Conservation (phyloP, 2,888 invertebrate genomes). For the Synergus umbraculus region DNA sequence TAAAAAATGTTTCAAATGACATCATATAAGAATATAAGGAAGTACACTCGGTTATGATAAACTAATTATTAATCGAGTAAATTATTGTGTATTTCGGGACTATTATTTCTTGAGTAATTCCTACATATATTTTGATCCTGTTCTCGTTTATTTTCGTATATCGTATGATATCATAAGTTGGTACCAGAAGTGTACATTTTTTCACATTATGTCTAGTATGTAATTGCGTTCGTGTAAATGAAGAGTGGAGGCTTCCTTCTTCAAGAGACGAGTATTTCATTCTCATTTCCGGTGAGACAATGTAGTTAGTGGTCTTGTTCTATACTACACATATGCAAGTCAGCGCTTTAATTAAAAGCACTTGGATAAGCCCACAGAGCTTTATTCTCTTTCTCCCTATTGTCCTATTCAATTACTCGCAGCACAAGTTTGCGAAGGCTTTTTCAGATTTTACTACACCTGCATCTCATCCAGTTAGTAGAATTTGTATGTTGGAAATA, state of each 20-base stretch:
- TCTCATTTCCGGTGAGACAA: neutral
- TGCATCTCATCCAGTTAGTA: neutral
- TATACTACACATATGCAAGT: slow-evolving; percentile 28
- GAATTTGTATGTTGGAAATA: slow-evolving; percentile 15
- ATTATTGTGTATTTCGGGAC: too few relatives aligned
- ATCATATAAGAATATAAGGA: too few relatives aligned
- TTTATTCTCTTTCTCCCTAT: slow-evolving; percentile 26
- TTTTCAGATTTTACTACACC: slow-evolving; percentile 16
- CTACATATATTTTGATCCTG: too few relatives aligned
- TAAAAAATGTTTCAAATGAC: too few relatives aligned
- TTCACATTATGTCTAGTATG: too few relatives aligned
- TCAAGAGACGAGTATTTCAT: neutral
- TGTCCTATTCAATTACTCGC: slow-evolving; percentile 21
- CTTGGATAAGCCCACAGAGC: slow-evolving; percentile 7
- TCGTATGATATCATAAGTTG: too few relatives aligned
- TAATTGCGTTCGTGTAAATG: too few relatives aligned
- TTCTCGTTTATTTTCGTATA: too few relatives aligned
- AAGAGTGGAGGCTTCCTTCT: neutral
- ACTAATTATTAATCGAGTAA: too few relatives aligned
- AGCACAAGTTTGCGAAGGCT: slow-evolving; percentile 30
- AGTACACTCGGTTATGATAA: too few relatives aligned
- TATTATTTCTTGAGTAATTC: too few relatives aligned
- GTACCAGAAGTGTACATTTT: too few relatives aligned
- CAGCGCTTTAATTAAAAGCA: slow-evolving; percentile 29
- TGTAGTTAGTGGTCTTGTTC: neutral